Evolutionary conservation across 2,113 vertebrate species (phyloP).

Genomic region (Gobius niger): DNA sequence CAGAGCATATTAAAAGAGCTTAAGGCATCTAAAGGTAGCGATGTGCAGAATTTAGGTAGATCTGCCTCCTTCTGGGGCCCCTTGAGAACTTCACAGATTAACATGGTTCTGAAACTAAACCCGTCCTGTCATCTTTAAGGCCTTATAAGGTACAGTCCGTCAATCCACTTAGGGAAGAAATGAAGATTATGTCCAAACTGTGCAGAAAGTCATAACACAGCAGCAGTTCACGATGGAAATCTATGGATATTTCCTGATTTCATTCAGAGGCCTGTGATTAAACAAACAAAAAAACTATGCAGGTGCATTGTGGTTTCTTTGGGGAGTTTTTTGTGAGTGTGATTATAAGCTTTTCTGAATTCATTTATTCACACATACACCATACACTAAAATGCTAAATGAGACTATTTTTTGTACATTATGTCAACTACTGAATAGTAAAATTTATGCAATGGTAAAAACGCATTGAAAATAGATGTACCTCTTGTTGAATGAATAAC

Average conservation of each 20-base stretch:
- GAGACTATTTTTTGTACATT: too few relatives aligned
- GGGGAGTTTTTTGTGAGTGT: too few relatives aligned
- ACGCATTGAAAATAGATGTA: too few relatives aligned
- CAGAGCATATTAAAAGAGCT: not conserved
- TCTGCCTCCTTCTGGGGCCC: slow-evolving; percentile 1
- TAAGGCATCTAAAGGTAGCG: not conserved
- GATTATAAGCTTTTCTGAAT: too few relatives aligned
- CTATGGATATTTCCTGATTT: too few relatives aligned
- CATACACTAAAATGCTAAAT: too few relatives aligned
- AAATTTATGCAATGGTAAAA: not conserved
- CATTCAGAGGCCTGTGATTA: too few relatives aligned
- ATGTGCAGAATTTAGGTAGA: slow-evolving; percentile 1
- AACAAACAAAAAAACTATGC: too few relatives aligned
- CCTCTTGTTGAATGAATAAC: not conserved
- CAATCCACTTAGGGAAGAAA: not conserved
- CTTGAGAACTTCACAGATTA: not conserved
- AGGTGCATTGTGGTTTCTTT: too few relatives aligned
- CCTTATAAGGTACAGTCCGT: not conserved
- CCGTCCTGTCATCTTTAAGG: not conserved
- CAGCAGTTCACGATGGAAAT: not conserved
- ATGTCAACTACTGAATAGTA: not conserved
- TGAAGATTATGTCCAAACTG: not conserved
- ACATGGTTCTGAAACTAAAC: slow-evolving; percentile 1
- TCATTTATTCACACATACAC: too few relatives aligned
- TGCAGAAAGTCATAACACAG: not conserved